phyloP scores from a whole-genome alignment of 2,113 vertebrate genomes.

The Cavia aperea region DNA sequence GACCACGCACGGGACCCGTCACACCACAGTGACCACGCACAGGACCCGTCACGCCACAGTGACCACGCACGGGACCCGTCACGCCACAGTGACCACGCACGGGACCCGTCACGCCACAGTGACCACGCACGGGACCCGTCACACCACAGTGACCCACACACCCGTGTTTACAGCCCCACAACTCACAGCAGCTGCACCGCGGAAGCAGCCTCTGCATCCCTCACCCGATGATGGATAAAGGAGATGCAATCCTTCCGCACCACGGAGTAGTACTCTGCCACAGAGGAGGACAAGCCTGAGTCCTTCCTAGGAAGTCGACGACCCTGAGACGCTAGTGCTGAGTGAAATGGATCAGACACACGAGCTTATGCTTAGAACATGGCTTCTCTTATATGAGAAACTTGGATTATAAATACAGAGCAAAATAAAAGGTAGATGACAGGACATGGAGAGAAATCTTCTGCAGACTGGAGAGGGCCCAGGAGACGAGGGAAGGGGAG shows the following conservation, averaged over 20 bases:
- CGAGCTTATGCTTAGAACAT: not conserved
- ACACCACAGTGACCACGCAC: too few relatives aligned
- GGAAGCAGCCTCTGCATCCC: not conserved
- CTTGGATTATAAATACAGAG: not conserved
- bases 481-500: not conserved
- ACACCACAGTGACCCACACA: too few relatives aligned
- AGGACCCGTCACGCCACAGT: too few relatives aligned
- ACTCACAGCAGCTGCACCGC: not conserved
- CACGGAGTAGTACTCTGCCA: not conserved
- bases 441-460: not conserved
- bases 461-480: not conserved
- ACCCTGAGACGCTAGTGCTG: not conserved
- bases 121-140: too few relatives aligned
- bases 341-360: not conserved
- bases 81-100: too few relatives aligned
- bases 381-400: not conserved
- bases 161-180: too few relatives aligned
- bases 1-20: too few relatives aligned
- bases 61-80: too few relatives aligned
- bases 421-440: not conserved
- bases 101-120: too few relatives aligned
- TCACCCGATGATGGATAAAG: not conserved
- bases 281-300: not conserved
- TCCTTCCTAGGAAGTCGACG: not conserved
- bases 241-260: not conserved